phyloP scores from a whole-genome alignment of 2,888 invertebrate genomes.

The Psylliodes chrysocephalus region DNA sequence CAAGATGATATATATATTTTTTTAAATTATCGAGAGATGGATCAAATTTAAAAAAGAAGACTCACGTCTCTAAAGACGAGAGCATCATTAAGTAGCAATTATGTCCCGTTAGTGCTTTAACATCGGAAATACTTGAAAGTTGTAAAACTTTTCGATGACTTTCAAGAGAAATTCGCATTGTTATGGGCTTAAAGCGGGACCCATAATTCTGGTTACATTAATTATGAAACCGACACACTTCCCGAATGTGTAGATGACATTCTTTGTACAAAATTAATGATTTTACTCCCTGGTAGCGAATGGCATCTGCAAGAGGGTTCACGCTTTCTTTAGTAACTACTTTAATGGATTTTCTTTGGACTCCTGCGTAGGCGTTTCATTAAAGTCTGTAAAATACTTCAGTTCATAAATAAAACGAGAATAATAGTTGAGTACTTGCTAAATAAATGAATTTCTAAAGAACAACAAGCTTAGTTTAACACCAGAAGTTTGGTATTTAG shows the following conservation, averaged over 20 bases:
- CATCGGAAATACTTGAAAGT: constrained; percentile 55
- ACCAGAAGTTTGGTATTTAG: no score
- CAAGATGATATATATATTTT: no score
- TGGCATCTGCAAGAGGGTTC: constrained; percentile 19
- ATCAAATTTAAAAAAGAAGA: neutral
- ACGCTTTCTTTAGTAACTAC: constrained; percentile 42
- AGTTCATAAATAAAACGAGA: neutral
- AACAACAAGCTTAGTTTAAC: no score
- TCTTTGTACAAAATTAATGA: constrained; percentile 61
- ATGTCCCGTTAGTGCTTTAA: constrained; percentile 7
- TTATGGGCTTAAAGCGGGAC: constrained; percentile 48
- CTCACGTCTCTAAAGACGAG: neutral
- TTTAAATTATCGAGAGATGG: neutral
- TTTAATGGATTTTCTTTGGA: constrained; percentile 38
- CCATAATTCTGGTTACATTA: constrained; percentile 59
- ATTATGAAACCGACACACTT: constrained; percentile 60
- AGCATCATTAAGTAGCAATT: constrained; percentile 34
- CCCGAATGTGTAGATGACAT: constrained; percentile 59
- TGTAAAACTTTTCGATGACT: constrained; percentile 53
- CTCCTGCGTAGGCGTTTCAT: neutral
- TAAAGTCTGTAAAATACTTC: neutral
- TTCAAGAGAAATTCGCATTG: constrained; percentile 56
- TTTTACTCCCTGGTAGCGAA: constrained; percentile 45
- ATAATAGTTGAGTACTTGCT: no score
- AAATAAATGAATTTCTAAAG: no score